These are phyloP conservation scores for Scortum barcoo DNA, from an alignment of 2,113 vertebrate genomes.

Conservation along the genomic window DNA sequence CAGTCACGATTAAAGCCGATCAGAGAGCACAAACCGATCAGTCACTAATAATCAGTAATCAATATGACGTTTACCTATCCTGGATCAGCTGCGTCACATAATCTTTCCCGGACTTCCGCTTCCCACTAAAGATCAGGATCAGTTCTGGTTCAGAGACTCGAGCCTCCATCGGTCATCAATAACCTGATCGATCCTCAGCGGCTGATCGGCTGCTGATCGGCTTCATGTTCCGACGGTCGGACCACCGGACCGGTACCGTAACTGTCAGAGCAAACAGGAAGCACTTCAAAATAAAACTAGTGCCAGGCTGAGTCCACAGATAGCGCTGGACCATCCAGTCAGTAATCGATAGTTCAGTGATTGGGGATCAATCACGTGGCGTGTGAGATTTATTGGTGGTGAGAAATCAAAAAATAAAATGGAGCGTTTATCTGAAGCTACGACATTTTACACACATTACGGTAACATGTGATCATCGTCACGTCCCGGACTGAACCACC, in stretches of 20 bases:
- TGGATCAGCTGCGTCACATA: conserved; percentile 80
- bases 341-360: background rate
- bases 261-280: background rate
- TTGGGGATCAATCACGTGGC: background rate
- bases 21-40: background rate
- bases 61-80: conserved; percentile 45
- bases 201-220: background rate
- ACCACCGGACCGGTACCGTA: conserved; percentile 41
- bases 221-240: conserved; percentile 2
- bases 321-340: background rate
- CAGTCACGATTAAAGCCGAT: too few species aligned
- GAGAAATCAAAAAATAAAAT: background rate
- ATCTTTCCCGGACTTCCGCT: conserved; percentile 87
- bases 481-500: conserved; percentile 45
- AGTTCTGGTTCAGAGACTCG: conserved; percentile 53
- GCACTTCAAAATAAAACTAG: background rate
- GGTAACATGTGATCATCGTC: conserved; percentile 58
- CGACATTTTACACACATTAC: conserved; percentile 19
- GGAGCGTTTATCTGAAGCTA: rapidly evolving
- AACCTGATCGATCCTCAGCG: background rate
- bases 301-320: rapidly evolving
- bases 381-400: too few species aligned
- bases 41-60: background rate
- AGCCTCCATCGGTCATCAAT: conserved; percentile 28
- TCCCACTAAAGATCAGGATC: conserved; percentile 85